A percentile compares a stretch with the other conserved stretches of the same genome.
phyloP scores from a whole-genome alignment of 2,797 vertebrate genomes.

The Enteromius thamalakanensis region DNA sequence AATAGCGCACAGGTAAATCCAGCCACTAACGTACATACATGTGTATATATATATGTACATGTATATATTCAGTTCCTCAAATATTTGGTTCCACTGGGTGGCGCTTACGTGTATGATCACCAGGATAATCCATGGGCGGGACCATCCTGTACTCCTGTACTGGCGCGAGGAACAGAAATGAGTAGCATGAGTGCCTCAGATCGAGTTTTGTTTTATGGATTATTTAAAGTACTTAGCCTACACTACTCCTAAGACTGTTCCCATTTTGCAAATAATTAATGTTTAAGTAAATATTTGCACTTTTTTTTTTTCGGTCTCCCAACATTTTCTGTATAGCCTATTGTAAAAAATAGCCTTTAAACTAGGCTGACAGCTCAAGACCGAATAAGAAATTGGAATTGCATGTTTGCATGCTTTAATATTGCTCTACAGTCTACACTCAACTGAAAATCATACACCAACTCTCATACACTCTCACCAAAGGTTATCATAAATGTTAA shows the following conservation, averaged over 20 bases:
- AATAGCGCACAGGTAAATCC: background rate
- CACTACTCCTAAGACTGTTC: background rate
- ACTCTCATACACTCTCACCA: background rate
- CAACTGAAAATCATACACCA: background rate
- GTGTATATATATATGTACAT: too few species aligned
- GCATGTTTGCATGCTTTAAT: background rate
- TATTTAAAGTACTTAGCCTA: background rate
- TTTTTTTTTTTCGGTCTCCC: background rate
- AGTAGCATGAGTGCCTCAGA: background rate
- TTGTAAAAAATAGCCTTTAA: background rate
- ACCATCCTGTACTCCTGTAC: too few species aligned
- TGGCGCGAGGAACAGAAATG: background rate
- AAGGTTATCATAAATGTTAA: background rate
- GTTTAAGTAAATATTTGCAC: too few species aligned
- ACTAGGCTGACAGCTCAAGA: background rate
- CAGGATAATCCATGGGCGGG: too few species aligned
- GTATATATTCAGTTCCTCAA: too few species aligned
- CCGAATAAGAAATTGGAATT: background rate
- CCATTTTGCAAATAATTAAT: background rate
- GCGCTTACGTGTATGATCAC: too few species aligned
- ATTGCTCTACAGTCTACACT: background rate
- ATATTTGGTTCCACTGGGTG: too few species aligned
- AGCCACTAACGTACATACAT: too few species aligned
- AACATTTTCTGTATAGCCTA: background rate
- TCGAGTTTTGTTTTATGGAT: background rate